Conservation (phyloP, 2,888 invertebrate genomes). For the Hymenopus coronatus region DNA sequence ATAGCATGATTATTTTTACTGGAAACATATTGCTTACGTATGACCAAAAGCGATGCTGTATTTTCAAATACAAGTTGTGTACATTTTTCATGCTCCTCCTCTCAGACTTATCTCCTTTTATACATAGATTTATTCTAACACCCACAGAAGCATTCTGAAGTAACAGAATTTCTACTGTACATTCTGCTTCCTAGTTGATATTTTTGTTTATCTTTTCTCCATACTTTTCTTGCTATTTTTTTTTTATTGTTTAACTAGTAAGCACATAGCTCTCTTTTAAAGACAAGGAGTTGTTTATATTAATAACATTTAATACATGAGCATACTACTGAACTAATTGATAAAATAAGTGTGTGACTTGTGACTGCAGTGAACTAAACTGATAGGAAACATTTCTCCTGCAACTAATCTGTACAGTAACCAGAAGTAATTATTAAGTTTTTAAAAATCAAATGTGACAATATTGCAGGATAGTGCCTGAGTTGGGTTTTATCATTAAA, state of each 20-base stretch:
- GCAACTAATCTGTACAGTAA: not conserved
- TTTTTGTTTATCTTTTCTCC: not conserved
- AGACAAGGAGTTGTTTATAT: not conserved
- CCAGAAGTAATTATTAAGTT: not conserved
- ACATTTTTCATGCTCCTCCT: not conserved
- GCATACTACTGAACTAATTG: not conserved
- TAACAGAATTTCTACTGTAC: not conserved
- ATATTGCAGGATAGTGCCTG: not conserved
- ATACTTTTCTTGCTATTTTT: not conserved
- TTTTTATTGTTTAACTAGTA: not conserved
- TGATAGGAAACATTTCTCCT: not conserved
- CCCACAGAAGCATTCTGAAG: not conserved
- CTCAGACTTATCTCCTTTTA: not conserved
- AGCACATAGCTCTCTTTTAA: not conserved
- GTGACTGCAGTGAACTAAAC: not conserved
- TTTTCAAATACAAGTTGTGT: not conserved
- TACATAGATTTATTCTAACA: not conserved
- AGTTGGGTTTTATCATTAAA: not conserved
- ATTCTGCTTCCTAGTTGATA: slow-evolving; percentile 3
- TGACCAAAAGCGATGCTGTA: not conserved
- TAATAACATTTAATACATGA: not conserved
- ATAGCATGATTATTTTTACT: not conserved
- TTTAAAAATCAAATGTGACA: not conserved
- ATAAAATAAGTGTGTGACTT: not conserved
- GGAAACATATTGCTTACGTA: not conserved